Evolutionary conservation across 2,113 vertebrate genomes (phyloP).

Genomic region (Numida meleagris): DNA sequence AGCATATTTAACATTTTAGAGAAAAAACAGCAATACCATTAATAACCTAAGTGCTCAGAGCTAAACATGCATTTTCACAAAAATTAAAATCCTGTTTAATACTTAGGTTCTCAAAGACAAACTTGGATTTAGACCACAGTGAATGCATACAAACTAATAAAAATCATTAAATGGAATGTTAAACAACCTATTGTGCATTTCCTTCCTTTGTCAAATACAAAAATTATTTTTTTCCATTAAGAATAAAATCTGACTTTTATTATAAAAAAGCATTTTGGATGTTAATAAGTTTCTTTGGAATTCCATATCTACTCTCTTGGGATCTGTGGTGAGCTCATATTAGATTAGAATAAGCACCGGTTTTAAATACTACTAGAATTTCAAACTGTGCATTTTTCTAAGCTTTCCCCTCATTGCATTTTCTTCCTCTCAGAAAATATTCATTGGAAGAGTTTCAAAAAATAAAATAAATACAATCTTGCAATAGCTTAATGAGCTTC

Average conservation of each 20-base stretch:
- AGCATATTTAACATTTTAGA: background rate
- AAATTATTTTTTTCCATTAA: conserved; percentile 4
- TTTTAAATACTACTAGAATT: conserved; percentile 67
- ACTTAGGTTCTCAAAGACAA: background rate
- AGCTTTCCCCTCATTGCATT: conserved; percentile 19
- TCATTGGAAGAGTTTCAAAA: conserved; percentile 37
- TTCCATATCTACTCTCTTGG: conserved; percentile 25
- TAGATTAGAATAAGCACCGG: conserved; percentile 60
- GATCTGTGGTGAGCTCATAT: conserved; percentile 55
- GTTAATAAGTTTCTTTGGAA: conserved; percentile 60
- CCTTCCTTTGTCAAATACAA: background rate
- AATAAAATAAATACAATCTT: conserved; percentile 28
- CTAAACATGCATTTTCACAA: background rate
- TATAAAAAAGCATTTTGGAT: conserved; percentile 20
- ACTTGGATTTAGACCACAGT: background rate
- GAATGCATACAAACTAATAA: background rate
- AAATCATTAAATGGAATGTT: background rate
- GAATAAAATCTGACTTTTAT: conserved; percentile 32
- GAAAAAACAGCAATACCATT: background rate
- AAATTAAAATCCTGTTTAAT: background rate
- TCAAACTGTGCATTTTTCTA: conserved; percentile 24
- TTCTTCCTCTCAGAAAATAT: conserved; percentile 27
- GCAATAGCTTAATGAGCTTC: background rate
- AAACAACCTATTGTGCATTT: background rate
- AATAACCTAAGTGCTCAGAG: background rate